phyloP scores from a whole-genome alignment of 2,888 invertebrate species.

The Gandaritis pyraliata region DNA sequence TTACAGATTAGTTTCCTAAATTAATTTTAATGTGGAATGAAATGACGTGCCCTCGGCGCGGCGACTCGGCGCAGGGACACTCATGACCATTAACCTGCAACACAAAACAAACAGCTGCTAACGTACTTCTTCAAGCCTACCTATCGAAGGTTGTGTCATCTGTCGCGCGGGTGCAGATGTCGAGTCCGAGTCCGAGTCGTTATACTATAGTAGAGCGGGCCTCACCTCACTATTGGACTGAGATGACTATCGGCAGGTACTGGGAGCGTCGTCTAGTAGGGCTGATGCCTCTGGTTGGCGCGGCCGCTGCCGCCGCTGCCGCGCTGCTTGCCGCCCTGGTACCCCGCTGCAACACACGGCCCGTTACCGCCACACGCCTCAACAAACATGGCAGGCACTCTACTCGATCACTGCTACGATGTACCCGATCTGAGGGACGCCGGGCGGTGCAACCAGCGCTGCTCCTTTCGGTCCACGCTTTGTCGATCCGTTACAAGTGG shows the following conservation, averaged over 20 bases:
- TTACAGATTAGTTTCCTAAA: slow-evolving; percentile 80
- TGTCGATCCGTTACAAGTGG: neutral
- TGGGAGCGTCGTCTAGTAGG: slow-evolving; percentile 85
- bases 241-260: slow-evolving; percentile 80
- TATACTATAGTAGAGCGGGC: slow-evolving; percentile 1
- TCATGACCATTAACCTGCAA: slow-evolving; percentile 82
- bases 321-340: slow-evolving; percentile 93
- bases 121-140: neutral
- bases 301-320: slow-evolving; percentile 89
- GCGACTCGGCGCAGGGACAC: slow-evolving; percentile 69
- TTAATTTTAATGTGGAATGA: slow-evolving; percentile 81
- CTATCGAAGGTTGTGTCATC: slow-evolving; percentile 6
- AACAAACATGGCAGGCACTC: neutral
- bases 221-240: slow-evolving; percentile 81
- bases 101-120: slow-evolving; percentile 34
- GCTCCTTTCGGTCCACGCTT: neutral
- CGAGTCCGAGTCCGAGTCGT: neutral
- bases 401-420: neutral
- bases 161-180: neutral
- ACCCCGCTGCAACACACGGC: slow-evolving; percentile 81
- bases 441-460: slow-evolving; percentile 7
- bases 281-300: slow-evolving; percentile 94
- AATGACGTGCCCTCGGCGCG: slow-evolving; percentile 79
- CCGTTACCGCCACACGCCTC: slow-evolving; percentile 24
- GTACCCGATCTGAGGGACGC: slow-evolving; percentile 4